Evolutionary conservation across 2,797 vertebrate species (phyloP).

Genomic region (Lithobates sylvaticus): DNA sequence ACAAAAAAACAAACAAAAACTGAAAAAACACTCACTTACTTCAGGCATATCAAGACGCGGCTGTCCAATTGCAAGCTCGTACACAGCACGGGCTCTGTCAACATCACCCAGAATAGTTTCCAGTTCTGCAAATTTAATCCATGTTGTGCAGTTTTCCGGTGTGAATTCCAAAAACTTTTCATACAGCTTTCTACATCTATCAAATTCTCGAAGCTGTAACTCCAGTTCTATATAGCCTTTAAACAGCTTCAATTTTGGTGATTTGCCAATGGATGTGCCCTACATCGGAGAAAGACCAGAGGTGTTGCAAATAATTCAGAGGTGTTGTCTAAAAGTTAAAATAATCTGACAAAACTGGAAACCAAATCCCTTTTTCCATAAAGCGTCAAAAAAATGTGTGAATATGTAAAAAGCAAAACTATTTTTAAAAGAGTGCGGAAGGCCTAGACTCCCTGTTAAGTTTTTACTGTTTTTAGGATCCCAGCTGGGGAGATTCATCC

Average conservation of each 20-base stretch:
- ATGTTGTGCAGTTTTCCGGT: conserved; percentile 96
- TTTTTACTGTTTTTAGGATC: too few species aligned
- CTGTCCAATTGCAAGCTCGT: conserved; percentile 94
- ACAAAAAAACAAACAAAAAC: not conserved
- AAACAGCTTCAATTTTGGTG: conserved; percentile 97
- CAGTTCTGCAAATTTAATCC: conserved; percentile 97
- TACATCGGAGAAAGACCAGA: conserved; percentile 64
- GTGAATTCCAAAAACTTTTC: conserved; percentile 96
- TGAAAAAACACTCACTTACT: conserved; percentile 73
- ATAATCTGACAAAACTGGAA: too few species aligned
- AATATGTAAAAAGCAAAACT: too few species aligned
- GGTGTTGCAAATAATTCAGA: too few species aligned
- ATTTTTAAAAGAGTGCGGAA: too few species aligned
- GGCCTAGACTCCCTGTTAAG: too few species aligned
- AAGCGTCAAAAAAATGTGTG: too few species aligned
- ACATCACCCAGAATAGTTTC: conserved; percentile 94
- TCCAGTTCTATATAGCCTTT: conserved; percentile 98
- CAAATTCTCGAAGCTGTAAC: conserved; percentile 93
- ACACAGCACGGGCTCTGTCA: conserved; percentile 90
- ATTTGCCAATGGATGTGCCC: conserved; percentile 93
- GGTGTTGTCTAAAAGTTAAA: too few species aligned
- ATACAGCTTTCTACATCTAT: conserved; percentile 96
- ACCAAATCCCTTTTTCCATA: too few species aligned
- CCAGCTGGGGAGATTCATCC: too few species aligned
- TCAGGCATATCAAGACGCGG: conserved; percentile 98